phyloP scores from a whole-genome alignment of 2,113 vertebrate genomes.

The Dinomys branickii region DNA sequence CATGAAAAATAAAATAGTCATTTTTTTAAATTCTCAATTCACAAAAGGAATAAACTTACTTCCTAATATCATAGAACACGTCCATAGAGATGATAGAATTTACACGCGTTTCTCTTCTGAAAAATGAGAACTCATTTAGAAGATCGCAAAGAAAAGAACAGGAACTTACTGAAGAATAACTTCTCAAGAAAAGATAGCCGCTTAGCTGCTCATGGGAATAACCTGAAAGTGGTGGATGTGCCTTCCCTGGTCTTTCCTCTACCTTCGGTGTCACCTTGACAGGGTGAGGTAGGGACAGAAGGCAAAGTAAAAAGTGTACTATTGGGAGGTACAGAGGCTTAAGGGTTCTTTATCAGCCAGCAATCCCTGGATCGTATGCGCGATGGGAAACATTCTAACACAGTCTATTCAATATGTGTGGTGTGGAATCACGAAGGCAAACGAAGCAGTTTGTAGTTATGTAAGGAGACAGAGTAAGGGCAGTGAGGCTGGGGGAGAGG shows the following conservation, averaged over 20 bases:
- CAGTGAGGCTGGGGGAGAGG: background rate
- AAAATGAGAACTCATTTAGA: background rate
- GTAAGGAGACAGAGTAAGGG: background rate
- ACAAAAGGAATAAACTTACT: conserved; percentile 23
- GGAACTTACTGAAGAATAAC: background rate
- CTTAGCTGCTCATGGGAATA: background rate
- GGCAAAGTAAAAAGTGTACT: background rate
- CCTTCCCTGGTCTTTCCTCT: background rate
- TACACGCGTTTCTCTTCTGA: background rate
- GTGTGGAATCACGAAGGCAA: background rate
- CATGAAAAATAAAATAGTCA: background rate
- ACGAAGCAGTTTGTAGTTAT: background rate
- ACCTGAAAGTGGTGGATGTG: background rate
- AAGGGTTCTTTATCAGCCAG: background rate
- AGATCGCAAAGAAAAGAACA: background rate
- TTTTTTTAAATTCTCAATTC: background rate
- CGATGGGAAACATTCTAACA: background rate
- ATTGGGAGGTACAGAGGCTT: background rate
- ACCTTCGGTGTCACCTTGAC: no score
- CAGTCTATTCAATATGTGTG: background rate
- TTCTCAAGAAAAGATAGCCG: background rate
- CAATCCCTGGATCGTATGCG: background rate
- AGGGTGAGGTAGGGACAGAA: background rate
- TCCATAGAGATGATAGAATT: background rate
- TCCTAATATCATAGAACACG: background rate